Evolutionary conservation across 2,888 invertebrate species (phyloP).

Genomic region (Lepidonotus clava): DNA sequence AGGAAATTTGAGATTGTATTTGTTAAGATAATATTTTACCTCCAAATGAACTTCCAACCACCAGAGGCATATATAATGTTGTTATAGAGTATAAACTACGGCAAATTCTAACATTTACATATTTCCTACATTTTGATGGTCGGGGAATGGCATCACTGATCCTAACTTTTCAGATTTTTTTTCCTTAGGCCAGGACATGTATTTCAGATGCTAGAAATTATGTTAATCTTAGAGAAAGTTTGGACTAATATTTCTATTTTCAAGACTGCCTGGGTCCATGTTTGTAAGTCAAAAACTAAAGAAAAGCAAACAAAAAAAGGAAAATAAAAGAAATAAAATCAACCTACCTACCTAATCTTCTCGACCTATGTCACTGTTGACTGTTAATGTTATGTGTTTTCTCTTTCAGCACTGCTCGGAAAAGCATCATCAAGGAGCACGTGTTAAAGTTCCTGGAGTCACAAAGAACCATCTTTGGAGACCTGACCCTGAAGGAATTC

Average conservation of each 20-base stretch:
- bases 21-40: no score
- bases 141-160: no score
- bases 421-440: conserved; percentile 68
- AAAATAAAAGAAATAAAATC: no score
- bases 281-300: background rate
- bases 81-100: no score
- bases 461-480: conserved; percentile 68
- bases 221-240: background rate
- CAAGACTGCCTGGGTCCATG: background rate
- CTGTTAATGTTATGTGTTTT: background rate
- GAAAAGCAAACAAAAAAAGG: background rate
- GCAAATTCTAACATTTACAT: no score
- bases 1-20: no score
- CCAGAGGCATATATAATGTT: no score
- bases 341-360: background rate
- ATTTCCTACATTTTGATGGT: no score
- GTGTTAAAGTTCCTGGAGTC: conserved; percentile 66
- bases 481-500: conserved; percentile 71
- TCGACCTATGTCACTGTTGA: background rate
- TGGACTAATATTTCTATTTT: background rate
- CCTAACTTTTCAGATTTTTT: no score
- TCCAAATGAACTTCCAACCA: no score
- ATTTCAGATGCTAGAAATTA: no score
- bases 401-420: conserved; percentile 70
- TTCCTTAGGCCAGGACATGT: no score